phyloP scores from a whole-genome alignment of 2,888 invertebrate species.

The Argyra leucocephala region DNA sequence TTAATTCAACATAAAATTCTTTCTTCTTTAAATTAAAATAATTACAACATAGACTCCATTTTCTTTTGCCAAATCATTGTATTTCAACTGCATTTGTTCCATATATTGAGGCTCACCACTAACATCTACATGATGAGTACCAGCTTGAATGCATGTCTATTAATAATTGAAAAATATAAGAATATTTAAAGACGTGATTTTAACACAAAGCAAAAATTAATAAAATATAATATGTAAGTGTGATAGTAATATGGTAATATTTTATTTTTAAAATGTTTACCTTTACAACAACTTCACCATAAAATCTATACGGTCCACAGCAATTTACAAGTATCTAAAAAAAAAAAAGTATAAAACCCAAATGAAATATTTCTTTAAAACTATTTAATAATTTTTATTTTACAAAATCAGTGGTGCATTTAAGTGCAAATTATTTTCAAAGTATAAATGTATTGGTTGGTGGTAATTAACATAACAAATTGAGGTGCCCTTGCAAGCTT shows the following conservation, averaged over 20 bases:
- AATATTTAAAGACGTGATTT: not conserved
- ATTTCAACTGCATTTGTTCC: conserved; percentile 74
- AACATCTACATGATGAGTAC: conserved; percentile 83
- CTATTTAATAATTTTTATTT: no score
- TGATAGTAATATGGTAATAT: no score
- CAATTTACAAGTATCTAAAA: conserved; percentile 63
- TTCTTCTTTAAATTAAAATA: not conserved
- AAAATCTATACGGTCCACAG: conserved; percentile 82
- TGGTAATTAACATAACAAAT: no score
- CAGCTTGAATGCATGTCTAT: conserved; percentile 66
- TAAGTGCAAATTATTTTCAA: no score
- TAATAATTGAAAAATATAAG: conserved; percentile 14
- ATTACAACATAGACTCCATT: conserved; percentile 70
- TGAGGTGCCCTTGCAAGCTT: no score
- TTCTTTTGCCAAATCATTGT: conserved; percentile 62
- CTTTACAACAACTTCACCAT: conserved; percentile 80
- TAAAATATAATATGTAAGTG: not conserved
- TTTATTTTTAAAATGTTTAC: not conserved
- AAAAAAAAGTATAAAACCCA: not conserved
- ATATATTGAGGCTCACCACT: conserved; percentile 87
- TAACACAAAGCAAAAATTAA: not conserved
- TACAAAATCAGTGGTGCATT: no score
- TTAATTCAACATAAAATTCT: not conserved
- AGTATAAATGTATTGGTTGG: no score
- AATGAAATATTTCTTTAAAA: no score